Evolutionary conservation across 2,113 vertebrate species (phyloP).

Genomic region (Nerophis lumbriciformis): DNA sequence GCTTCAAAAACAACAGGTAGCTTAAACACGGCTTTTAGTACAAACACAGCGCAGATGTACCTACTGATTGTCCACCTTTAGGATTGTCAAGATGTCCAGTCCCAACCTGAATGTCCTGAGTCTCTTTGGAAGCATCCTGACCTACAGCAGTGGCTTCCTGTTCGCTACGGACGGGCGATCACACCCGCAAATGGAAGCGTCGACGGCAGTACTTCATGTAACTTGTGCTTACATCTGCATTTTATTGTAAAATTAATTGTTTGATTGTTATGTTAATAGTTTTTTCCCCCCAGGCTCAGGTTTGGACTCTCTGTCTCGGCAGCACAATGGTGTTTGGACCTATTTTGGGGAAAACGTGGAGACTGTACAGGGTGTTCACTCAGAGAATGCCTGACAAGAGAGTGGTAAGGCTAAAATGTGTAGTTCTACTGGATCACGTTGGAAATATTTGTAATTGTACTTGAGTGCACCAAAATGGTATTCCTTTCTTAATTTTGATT

Average conservation of each 20-base stretch:
- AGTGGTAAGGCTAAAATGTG: slow-evolving; percentile 76
- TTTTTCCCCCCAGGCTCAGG: slow-evolving; percentile 68
- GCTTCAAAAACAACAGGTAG: slow-evolving; percentile 93
- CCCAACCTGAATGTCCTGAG: slow-evolving; percentile 94
- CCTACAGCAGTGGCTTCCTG: slow-evolving; percentile 86
- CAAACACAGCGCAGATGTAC: too few species aligned
- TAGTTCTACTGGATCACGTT: not conserved
- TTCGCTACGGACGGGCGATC: slow-evolving; percentile 77
- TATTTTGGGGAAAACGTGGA: slow-evolving; percentile 91
- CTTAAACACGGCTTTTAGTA: not conserved
- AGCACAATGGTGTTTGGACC: slow-evolving; percentile 88
- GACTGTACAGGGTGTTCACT: slow-evolving; percentile 91
- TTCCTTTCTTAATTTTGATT: too few species aligned
- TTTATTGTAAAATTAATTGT: not conserved
- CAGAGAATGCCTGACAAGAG: slow-evolving; percentile 89
- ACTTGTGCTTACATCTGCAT: not conserved
- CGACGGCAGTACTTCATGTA: slow-evolving; percentile 80
- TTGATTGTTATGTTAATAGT: not conserved
- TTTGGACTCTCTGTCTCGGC: slow-evolving; percentile 86
- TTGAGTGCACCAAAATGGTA: too few species aligned
- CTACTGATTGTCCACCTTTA: slow-evolving; percentile 31
- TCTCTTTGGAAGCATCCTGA: slow-evolving; percentile 84
- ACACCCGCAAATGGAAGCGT: slow-evolving; percentile 46
- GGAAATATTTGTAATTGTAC: too few species aligned
- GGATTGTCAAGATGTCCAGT: slow-evolving; percentile 99